phyloP scores from a whole-genome alignment of 2,797 vertebrate genomes.

The Sebastiscus albofasciatus region DNA sequence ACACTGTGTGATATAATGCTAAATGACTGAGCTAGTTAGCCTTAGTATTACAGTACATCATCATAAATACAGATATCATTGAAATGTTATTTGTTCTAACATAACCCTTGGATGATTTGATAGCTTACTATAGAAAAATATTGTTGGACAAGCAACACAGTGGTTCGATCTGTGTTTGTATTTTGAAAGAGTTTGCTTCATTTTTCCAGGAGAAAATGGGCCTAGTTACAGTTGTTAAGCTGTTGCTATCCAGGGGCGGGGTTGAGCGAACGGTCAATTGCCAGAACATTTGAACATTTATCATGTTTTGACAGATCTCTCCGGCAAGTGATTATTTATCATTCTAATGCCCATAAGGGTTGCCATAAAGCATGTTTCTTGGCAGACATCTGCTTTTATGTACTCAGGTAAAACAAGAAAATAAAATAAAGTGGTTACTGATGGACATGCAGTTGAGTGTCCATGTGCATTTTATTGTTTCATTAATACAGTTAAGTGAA shows the following conservation, averaged over 20 bases:
- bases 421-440: conserved; percentile 37
- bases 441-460: conserved; percentile 25
- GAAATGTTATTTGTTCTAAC: neutral
- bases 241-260: neutral
- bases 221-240: neutral
- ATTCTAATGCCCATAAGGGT: conserved; percentile 18
- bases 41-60: neutral
- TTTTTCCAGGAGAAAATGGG: neutral
- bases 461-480: conserved; percentile 36
- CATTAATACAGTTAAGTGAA: conserved; percentile 44
- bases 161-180: neutral
- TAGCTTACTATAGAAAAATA: neutral
- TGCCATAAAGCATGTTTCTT: conserved; percentile 13
- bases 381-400: conserved; percentile 22
- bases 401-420: conserved; percentile 24
- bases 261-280: neutral
- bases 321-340: conserved; percentile 10
- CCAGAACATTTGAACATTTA: neutral
- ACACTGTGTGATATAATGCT: neutral
- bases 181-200: neutral
- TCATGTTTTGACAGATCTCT: neutral
- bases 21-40: neutral
- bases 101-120: neutral
- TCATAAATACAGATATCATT: neutral
- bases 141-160: neutral